Base-by-base conservation (phyloP, 2,888 invertebrate species). In the Drosophila pseudotakahashii region DNA sequence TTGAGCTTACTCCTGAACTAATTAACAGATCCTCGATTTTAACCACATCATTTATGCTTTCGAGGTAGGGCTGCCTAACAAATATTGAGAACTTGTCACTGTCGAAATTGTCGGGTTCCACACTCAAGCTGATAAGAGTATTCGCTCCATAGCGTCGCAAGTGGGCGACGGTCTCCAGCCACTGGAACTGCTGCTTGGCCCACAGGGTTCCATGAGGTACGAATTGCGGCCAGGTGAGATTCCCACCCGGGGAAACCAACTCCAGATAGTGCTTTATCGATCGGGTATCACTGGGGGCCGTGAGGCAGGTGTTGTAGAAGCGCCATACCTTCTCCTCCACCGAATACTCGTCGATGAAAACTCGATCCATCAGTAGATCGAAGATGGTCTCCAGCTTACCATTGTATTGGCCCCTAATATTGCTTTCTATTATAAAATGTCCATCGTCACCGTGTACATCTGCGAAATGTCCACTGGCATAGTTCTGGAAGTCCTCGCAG, bases 41-140 rank as follows among this genome's bases (percentile, higher is more conserved):
- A 16, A 11, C 0, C 11, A 41, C 11, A 37, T 37, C n/a, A 0
- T 37, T 37, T 1, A n/a, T n/a, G 0, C 0, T 5, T 5, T 0
- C 7, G 13, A 13, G 6, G 0, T 13, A 0, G 37, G 37, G 37
- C n/a, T n/a, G n/a, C n/a, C n/a, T n/a, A n/a, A n/a, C n/a, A n/a
- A n/a, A n/a, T n/a, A n/a, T n/a, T n/a, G n/a, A n/a, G n/a, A n/a
- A n/a, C n/a, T n/a, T n/a, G 39, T n/a, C 3, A 7, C n/a, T 14
- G 39, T 14, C 14, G 0, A 0, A 0, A 3, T 14, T 7, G 14
- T 14, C 7, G 9, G 14, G 39, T 10, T 10, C n/a, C 4, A 39
- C 9, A 1, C 0, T 16, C 9, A 16, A 9, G 4, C 4, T 4
- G 14, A 39, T 16, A 1, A 42, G 5, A 42, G 2, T 2, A 11